These are phyloP conservation scores for Prosapia bicincta DNA, from an alignment of 2,888 invertebrate species.

Conservation along the genomic window DNA sequence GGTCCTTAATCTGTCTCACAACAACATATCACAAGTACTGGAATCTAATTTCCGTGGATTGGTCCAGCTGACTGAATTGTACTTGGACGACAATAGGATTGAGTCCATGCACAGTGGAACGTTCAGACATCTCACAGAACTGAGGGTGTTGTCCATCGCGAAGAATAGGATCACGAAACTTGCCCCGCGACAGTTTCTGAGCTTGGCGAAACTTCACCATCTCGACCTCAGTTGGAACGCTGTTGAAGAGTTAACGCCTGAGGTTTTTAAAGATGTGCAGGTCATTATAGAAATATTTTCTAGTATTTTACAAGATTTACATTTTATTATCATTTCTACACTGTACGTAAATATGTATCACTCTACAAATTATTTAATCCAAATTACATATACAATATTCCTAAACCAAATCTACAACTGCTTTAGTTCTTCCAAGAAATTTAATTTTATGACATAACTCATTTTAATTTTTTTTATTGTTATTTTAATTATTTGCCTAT, in stretches of 20 bases:
- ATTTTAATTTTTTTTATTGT: too few species aligned
- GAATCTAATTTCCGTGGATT: constrained; percentile 72
- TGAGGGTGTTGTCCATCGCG: constrained; percentile 62
- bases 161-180: constrained; percentile 47
- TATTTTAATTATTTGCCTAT: too few species aligned
- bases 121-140: constrained; percentile 68
- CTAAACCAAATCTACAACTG: too few species aligned
- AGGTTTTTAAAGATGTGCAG: constrained; percentile 70
- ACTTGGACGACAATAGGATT: constrained; percentile 72
- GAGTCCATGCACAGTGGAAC: constrained; percentile 70
- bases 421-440: too few species aligned
- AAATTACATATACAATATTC: too few species aligned
- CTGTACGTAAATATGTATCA: too few species aligned
- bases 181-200: constrained; percentile 54
- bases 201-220: constrained; percentile 65
- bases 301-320: background rate
- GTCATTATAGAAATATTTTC: too few species aligned
- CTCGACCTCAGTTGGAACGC: constrained; percentile 75
- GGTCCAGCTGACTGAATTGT: constrained; percentile 64
- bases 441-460: too few species aligned
- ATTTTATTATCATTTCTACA: too few species aligned
- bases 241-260: constrained; percentile 68
- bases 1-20: constrained; percentile 65
- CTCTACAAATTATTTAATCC: too few species aligned
- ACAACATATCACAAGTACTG: constrained; percentile 62